Evolutionary conservation across 2,113 vertebrate genomes (phyloP), one percentile per base, ranked within the genome.

Genomic region (Peromyscus polionotus): DNA sequence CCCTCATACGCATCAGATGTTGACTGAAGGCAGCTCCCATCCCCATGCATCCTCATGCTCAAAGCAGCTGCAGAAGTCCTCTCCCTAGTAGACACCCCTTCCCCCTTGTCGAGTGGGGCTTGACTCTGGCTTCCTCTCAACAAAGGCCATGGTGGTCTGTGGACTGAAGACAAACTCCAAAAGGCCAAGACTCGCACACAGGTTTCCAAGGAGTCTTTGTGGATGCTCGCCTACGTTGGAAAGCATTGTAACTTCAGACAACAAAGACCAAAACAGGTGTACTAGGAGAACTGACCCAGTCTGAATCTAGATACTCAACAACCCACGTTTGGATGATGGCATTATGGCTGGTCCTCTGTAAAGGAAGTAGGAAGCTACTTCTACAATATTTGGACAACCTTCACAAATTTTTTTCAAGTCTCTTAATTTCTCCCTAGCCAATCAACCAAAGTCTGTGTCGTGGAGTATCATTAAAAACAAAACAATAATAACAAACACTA

Each of bases 231-330:
- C 73, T 92, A 59, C 28, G 17, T 51, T 51, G 63, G 83, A 87
- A 93, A 81, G 75, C 42, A 51, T 65, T 80, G 83, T 94, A 88
- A 90, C 57, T 92, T 92, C 63, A 68, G 86, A 65, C 20, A 88
- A 54, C 70, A 63, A 95, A 96, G 70, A 13, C n/a, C 54, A 67
- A 92, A 54, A 20, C 36, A 33, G 22, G 84, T 19, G 75, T 10
- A 6, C 45, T 85, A 22, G 24, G 42, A 97, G 65, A 77, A 67
- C 24, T 14, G 19, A 68, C 22, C 92, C 79, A 14, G 45, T 26
- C 5, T 84, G 65, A 57, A 79, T 70, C 16, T 68, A 87, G 45
- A 51, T 20, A 45, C 19, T 33, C 26, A 90, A 63, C 39, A 54
- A 59, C 7, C 28, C 48, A 63, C 42, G 24, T 83, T 94, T 93